Evolutionary conservation across 2,888 invertebrate genomes (phyloP), one percentile per base, ranked within the genome.

Genomic region (Elegia similella): DNA sequence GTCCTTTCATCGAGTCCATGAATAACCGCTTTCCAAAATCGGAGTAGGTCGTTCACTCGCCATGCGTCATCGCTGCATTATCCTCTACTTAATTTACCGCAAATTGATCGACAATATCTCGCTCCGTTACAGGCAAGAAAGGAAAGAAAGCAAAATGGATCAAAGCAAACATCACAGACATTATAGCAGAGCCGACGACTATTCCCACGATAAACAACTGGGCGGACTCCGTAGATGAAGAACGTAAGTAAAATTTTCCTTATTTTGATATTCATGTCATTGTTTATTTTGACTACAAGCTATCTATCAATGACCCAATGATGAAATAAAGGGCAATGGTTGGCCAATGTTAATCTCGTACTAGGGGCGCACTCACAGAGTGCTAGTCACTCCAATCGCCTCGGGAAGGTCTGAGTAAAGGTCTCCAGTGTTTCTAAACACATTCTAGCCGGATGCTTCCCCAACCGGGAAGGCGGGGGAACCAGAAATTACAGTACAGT

Each of bases 131-230:
- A 96, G 96, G 94, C 88, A 97, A 95, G 93, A 97, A 95, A 93
- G 94, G 93, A 84, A 97, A 95, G 93, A 98, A 96, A 93, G 93
- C 93, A 86, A 97, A 96, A 93, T 96, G 96, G 82, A 96, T 95
- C 82, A 95, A 95, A 64, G 88, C 97, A 75, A 94, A 95, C 70
- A 92, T 98, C 76, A 96, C 95, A 82, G 95, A 95, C 75, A 97
- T 98, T 83, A 92, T 98, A 69, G 95, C 95, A 63, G 95, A 95
- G 77, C 93, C 94, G 58, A 94, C 94, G 56, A 92, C 93, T 59
- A 90, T 93, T 60, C 89, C 93, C 57, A 85, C 93, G 61, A 83
- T 92, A 74, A 93, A 93, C 85, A 93, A 93, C 76, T 97, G 98
- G 95, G 97, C 95, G 52, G 96, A 96, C 73, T 95, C 96, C 75